Evolutionary conservation across 2,888 invertebrate species (phyloP), one percentile per base, ranked within the genome.

Genomic region (Teinopalpus imperialis): DNA sequence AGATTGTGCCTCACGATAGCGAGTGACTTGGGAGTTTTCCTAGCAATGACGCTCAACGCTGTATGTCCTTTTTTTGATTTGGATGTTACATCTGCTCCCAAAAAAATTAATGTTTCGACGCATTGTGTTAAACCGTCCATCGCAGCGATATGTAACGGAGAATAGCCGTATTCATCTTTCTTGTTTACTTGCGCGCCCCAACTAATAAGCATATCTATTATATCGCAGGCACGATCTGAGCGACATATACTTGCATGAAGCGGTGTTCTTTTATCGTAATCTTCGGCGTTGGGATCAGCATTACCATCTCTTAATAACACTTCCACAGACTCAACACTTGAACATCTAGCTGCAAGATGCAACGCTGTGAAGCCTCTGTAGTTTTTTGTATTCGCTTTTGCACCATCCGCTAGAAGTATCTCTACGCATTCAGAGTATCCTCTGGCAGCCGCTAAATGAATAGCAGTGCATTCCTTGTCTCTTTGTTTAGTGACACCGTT

Each of bases 371-470:
- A 95, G 18, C 94, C 94, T 57, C 95, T 91, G 63, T 93, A 92
- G 69, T 95, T 95, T 56, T 91, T 92, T 3, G 92, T 82, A 57
- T 94, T 93, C 0, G 94, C 91, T 72, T 95, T 94, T 0, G 96
- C 96, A 0, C 94, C 93, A 61, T 93, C 93, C 3, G 93, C 90
- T 47, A 97, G 67, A 24, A 96, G 70, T n/a, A 95, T 74, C 56
- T 94, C 93, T 0, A 96, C 92, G 62, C 95, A 96, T 52, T 97
- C 95, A 2, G 92, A 91, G 66, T 94, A 95, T 4, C 97, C 96
- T 63, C 95, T 94, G 62, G 97, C 95, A 1, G 97, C 96, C 0
- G 97, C 96, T 56, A 97, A 82, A 85, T 97, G 97, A 54, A 96
- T 69, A 0, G 95, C 93, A 0, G 94, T 94, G 37, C 94, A 92